Evolutionary conservation across 1,140 invertebrate species (phyloP).

Genomic region (Augochlora pura): DNA sequence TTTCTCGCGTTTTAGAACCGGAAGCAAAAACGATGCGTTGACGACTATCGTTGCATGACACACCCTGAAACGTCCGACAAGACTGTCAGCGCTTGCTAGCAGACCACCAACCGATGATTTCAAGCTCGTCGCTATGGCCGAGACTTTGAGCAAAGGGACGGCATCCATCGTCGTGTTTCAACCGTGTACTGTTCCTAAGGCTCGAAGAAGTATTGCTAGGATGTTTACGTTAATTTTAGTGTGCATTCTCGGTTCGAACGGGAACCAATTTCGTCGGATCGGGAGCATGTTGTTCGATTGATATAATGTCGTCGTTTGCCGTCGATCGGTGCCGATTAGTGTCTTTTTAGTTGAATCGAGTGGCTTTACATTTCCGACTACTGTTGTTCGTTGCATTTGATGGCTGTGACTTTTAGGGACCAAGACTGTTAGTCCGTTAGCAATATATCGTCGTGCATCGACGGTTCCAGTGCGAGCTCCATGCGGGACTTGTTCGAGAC

Average conservation of each 20-base stretch:
- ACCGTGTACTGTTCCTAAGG: conserved; percentile 27
- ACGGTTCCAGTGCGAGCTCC: conserved; percentile 28
- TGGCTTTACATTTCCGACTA: conserved; percentile 78
- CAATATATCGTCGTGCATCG: conserved; percentile 8
- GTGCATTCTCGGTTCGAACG: conserved; percentile 10
- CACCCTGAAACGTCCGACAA: not conserved
- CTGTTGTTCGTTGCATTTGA: conserved; percentile 78
- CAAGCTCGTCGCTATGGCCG: not conserved
- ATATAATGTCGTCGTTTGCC: not conserved
- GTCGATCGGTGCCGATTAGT: conserved; percentile 28
- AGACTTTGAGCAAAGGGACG: not conserved
- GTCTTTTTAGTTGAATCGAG: conserved; percentile 61
- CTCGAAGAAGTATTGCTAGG: conserved; percentile 5
- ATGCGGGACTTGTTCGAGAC: conserved; percentile 13
- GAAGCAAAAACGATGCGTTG: conserved; percentile 67
- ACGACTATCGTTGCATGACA: conserved; percentile 75
- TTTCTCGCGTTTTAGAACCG: conserved; percentile 63
- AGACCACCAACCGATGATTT: conserved; percentile 10
- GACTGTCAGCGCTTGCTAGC: conserved; percentile 8
- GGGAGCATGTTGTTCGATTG: not conserved
- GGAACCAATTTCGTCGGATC: not conserved
- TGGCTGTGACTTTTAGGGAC: conserved; percentile 80
- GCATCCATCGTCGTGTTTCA: not conserved
- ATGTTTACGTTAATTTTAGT: conserved; percentile 6
- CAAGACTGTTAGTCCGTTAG: conserved; percentile 67